These are phyloP conservation scores for Subacronicta megacephala DNA, from an alignment of 2,888 invertebrate species.

Conservation along the genomic window DNA sequence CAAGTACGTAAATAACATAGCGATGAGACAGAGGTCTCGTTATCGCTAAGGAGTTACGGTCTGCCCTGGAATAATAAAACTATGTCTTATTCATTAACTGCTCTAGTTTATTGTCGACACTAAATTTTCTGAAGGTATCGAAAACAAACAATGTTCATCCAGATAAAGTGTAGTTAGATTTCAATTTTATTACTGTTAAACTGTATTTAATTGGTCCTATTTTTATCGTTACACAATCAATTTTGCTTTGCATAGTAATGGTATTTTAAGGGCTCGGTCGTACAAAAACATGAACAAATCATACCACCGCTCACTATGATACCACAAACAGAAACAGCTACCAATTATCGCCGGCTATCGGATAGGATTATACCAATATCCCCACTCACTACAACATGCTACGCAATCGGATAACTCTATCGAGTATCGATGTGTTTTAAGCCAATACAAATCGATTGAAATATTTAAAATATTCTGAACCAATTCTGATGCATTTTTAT, in stretches of 20 bases:
- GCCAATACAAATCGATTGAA: too few relatives aligned
- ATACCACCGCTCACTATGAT: neutral
- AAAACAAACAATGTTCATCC: constrained; percentile 41
- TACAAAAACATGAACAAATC: neutral
- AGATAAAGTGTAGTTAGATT: constrained; percentile 41
- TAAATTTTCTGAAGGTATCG: constrained; percentile 40
- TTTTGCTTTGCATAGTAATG: too few relatives aligned
- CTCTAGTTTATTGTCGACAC: constrained; percentile 40
- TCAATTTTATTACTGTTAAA: constrained; percentile 32
- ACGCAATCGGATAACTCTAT: neutral
- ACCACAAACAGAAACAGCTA: constrained; percentile 1
- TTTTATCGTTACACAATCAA: too few relatives aligned
- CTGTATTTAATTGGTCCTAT: constrained; percentile 2
- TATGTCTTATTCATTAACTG: constrained; percentile 59
- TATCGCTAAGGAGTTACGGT: constrained; percentile 71
- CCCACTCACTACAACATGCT: constrained; percentile 2
- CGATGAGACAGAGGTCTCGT: constrained; percentile 71
- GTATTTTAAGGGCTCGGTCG: too few relatives aligned
- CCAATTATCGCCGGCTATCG: constrained; percentile 6
- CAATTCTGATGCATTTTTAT: too few relatives aligned
- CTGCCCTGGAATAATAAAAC: constrained; percentile 63
- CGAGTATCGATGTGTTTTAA: neutral
- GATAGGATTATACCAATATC: constrained; percentile 16
- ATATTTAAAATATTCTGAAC: too few relatives aligned
- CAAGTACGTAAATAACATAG: constrained; percentile 76